A percentile compares a stretch with the other conserved stretches of the same genome.
These are phyloP conservation scores for Enhydra lutris DNA, from an alignment of 2,113 vertebrate species.

Conservation along the genomic window DNA sequence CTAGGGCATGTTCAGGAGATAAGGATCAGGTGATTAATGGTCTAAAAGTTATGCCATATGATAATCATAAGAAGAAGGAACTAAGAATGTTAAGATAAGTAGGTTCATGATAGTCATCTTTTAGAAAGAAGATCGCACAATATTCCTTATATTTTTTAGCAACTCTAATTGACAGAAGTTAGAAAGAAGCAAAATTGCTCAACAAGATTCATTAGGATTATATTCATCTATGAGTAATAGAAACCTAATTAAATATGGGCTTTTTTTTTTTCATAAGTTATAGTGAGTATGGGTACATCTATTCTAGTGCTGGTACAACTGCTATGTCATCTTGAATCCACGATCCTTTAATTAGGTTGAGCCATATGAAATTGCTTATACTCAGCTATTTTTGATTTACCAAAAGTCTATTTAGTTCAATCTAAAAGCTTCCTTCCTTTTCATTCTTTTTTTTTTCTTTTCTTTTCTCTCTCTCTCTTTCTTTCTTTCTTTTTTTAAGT, in stretches of 20 bases:
- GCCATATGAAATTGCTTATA: background rate
- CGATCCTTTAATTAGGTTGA: background rate
- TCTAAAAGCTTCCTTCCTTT: background rate
- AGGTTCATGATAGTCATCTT: background rate
- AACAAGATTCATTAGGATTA: background rate
- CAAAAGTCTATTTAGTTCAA: background rate
- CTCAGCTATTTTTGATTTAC: background rate
- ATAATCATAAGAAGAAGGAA: background rate
- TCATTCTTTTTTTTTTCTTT: background rate
- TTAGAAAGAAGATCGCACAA: background rate
- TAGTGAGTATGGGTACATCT: background rate
- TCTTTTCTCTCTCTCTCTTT: background rate
- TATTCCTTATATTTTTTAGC: background rate
- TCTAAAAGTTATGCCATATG: background rate
- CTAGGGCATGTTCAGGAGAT: background rate
- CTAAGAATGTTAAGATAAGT: background rate
- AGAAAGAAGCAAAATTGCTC: background rate
- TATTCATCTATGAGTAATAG: slow-evolving; percentile 14
- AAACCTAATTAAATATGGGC: background rate
- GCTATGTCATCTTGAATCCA: background rate
- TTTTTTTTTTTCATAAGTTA: background rate
- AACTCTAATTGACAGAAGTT: background rate
- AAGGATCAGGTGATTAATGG: background rate
- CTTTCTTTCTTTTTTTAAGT: background rate
- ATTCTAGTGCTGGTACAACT: background rate